A percentile compares a stretch with the other conserved stretches of the same genome.
Evolutionary conservation across 2,113 vertebrate genomes (phyloP).

Genomic region (Motacilla tschutschensis): DNA sequence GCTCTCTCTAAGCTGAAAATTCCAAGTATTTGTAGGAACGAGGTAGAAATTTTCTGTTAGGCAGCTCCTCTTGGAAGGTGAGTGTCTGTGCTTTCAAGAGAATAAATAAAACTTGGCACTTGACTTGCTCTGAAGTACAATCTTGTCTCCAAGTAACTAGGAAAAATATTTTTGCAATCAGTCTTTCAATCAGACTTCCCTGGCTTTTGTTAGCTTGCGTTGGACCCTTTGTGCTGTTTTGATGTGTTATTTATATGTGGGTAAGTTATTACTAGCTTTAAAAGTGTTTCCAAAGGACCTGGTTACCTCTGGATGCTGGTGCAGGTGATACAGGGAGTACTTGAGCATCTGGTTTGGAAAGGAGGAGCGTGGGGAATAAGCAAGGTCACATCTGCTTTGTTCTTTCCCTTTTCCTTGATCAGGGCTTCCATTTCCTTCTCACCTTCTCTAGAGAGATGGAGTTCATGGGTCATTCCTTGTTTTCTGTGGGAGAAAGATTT

Average conservation of each 20-base stretch:
- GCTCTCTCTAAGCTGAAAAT: not conserved
- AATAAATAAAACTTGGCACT: not conserved
- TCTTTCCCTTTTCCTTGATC: not conserved
- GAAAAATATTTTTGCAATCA: not conserved
- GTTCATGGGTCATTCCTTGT: not conserved
- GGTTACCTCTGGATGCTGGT: constrained; percentile 61
- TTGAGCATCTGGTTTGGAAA: not conserved
- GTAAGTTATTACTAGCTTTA: constrained; percentile 75
- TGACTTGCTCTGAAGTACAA: constrained; percentile 34
- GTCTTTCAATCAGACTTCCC: not conserved
- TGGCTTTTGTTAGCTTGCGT: constrained; percentile 1
- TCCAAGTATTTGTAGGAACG: not conserved
- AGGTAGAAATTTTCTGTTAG: not conserved
- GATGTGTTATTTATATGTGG: constrained; percentile 47
- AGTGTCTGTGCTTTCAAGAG: not conserved
- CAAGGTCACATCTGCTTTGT: not conserved
- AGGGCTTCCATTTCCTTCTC: constrained; percentile 5
- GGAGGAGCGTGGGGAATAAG: not conserved
- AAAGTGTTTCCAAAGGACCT: constrained; percentile 76
- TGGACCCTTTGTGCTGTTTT: constrained; percentile 22
- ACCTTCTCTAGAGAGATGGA: not conserved
- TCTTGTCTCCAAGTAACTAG: not conserved
- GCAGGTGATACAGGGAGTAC: not conserved
- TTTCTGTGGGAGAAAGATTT: not conserved
- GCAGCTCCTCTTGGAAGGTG: not conserved